Evolutionary conservation across 2,113 vertebrate species (phyloP).

Genomic region (Tauraco erythrolophus): DNA sequence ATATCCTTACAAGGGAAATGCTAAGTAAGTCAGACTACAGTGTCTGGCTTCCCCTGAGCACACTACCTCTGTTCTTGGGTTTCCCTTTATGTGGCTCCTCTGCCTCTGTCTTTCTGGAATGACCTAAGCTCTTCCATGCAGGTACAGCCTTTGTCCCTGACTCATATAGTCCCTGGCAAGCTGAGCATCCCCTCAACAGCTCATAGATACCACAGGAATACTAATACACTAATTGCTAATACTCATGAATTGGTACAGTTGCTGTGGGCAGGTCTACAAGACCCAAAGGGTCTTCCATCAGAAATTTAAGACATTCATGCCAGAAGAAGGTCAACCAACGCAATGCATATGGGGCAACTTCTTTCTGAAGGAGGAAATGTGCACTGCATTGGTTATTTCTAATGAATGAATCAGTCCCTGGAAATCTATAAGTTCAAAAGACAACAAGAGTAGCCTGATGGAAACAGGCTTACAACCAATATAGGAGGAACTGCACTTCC

Average conservation of each 20-base stretch:
- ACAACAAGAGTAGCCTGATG: neutral
- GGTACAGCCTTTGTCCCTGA: neutral
- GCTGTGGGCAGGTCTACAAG: neutral
- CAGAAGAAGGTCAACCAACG: neutral
- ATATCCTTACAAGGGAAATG: neutral
- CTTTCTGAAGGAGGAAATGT: neutral
- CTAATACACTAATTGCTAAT: neutral
- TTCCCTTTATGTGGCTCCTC: neutral
- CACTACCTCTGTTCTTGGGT: neutral
- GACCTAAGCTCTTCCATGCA: neutral
- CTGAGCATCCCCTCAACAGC: neutral
- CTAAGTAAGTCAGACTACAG: neutral
- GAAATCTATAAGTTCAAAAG: neutral
- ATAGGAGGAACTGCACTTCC: neutral
- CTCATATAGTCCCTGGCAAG: neutral
- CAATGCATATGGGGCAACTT: neutral
- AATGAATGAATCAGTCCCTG: neutral
- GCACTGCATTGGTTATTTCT: neutral
- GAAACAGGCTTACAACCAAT: neutral
- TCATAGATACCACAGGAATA: neutral
- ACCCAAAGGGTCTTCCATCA: neutral
- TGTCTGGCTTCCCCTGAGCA: neutral
- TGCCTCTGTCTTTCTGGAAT: neutral
- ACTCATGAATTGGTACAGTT: neutral
- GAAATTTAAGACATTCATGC: neutral